These are phyloP conservation scores for Epinephelus awoara DNA, from an alignment of 2,797 vertebrate genomes.

Conservation along the genomic window DNA sequence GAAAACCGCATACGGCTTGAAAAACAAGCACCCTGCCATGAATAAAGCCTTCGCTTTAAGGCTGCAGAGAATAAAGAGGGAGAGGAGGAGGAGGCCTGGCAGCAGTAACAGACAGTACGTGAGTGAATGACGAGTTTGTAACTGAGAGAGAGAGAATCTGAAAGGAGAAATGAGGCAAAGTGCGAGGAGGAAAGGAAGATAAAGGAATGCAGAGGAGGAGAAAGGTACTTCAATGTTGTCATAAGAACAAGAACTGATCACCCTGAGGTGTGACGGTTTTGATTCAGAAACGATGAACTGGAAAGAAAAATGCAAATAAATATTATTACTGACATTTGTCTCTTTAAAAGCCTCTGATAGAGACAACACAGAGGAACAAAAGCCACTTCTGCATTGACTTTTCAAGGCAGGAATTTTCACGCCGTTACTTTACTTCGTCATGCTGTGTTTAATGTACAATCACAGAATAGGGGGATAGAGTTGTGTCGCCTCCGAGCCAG, in stretches of 20 bases:
- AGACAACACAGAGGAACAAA: background rate
- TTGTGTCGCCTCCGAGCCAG: no score
- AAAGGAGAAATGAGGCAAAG: conserved; percentile 21
- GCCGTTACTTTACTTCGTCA: no score
- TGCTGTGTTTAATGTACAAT: no score
- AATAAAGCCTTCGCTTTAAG: conserved; percentile 25
- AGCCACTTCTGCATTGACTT: no score
- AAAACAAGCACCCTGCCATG: conserved; percentile 21
- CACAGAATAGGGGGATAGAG: no score
- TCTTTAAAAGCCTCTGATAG: background rate
- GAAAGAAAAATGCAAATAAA: conserved; percentile 5
- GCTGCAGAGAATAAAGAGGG: conserved; percentile 33
- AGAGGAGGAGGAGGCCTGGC: conserved; percentile 3
- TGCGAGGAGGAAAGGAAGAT: background rate
- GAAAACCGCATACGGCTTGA: conserved; percentile 24
- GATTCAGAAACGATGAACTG: background rate
- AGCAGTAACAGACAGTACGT: conserved; percentile 1
- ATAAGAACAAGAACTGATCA: background rate
- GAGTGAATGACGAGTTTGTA: conserved; percentile 9
- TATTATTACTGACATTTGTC: background rate
- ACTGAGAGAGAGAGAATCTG: background rate
- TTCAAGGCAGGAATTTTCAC: no score
- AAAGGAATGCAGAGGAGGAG: conserved; percentile 2
- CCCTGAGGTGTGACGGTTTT: background rate
- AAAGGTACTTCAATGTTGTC: background rate